Base-by-base conservation (phyloP, 2,888 invertebrate species). In the Trichopoda pennipes region DNA sequence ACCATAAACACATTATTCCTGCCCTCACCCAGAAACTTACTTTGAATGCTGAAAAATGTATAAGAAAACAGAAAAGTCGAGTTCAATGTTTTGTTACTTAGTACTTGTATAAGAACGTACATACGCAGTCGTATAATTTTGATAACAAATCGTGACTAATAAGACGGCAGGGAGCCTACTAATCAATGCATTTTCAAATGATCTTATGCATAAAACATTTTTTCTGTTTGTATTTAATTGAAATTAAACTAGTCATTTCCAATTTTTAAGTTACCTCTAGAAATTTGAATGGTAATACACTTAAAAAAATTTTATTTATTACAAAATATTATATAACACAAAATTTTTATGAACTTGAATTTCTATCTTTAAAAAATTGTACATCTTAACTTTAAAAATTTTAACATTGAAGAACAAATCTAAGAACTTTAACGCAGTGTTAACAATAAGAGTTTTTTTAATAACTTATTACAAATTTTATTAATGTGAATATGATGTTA, bases 121-220 rank as follows among this genome's bases (percentile, higher is more conserved):
- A 61, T 61, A 72, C 8, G 4, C 19, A n/a, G n/a, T 17, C 6
- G 14, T 42, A 72, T 55, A 44, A 78, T 44, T 76, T 66, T 82
- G 61, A 70, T 84, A 85, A 88, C 86, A 87, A 86, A 86, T 88
- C 90, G 88, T 89, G 90, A 89, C 90, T 90, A 90, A 90, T 89
- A 88, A 87, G 88, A 86, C 87, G 84, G 85, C 89, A 88, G 90
- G 90, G 87, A 81, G 88, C 73, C 85, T 58, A 68, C 76, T 72
- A 61, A 70, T 78, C 75, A 82, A 79, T 82, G 78, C 75, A 79
- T 58, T 82, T 80, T 79, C 47, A 83, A 83, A 80, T 83, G 63
- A 64, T 73, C 69, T 60, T 44, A 2, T 66, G 69, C 73, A 74
- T 49, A 51, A 55, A 21, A 63, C 12, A 51, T 61, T 49, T 56